Conservation (phyloP, 2,888 invertebrate species). For the Craniophora ligustri region DNA sequence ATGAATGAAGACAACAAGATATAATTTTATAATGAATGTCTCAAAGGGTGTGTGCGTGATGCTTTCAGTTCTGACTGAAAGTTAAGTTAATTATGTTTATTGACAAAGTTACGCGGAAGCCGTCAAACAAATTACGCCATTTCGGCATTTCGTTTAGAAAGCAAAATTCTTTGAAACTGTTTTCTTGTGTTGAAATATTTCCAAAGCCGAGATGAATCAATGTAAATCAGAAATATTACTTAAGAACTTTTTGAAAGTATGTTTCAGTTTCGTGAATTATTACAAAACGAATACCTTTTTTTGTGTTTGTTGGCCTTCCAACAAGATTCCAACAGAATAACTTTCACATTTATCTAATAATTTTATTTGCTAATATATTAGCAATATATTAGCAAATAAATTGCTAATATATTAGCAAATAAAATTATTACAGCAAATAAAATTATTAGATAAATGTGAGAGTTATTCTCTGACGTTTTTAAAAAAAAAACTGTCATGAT, state of each 20-base stretch:
- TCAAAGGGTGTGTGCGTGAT: slow-evolving; percentile 48
- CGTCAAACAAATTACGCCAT: slow-evolving; percentile 44
- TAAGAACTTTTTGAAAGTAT: slow-evolving; percentile 12
- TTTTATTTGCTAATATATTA: too few species aligned
- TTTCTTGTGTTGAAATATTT: slow-evolving; percentile 28
- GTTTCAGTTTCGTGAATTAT: background rate
- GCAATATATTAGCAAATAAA: too few species aligned
- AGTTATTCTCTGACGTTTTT: too few species aligned
- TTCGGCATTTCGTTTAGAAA: slow-evolving; percentile 37
- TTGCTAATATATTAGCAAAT: too few species aligned
- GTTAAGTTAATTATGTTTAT: slow-evolving; percentile 48
- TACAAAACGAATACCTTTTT: background rate
- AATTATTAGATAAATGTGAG: too few species aligned
- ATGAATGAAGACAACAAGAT: slow-evolving; percentile 38
- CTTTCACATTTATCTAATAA: too few species aligned
- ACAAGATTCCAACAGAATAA: too few species aligned
- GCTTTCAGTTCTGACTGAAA: slow-evolving; percentile 45
- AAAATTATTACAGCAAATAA: too few species aligned
- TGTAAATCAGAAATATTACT: slow-evolving; percentile 18
- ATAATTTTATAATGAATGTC: slow-evolving; percentile 43
- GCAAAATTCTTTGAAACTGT: slow-evolving; percentile 39
- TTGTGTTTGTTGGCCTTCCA: too few species aligned
- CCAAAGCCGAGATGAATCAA: slow-evolving; percentile 24
- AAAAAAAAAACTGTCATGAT: too few species aligned
- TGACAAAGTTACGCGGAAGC: slow-evolving; percentile 42